Conservation (phyloP, 2,113 vertebrate genomes). For the Megatriorchis doriae region DNA sequence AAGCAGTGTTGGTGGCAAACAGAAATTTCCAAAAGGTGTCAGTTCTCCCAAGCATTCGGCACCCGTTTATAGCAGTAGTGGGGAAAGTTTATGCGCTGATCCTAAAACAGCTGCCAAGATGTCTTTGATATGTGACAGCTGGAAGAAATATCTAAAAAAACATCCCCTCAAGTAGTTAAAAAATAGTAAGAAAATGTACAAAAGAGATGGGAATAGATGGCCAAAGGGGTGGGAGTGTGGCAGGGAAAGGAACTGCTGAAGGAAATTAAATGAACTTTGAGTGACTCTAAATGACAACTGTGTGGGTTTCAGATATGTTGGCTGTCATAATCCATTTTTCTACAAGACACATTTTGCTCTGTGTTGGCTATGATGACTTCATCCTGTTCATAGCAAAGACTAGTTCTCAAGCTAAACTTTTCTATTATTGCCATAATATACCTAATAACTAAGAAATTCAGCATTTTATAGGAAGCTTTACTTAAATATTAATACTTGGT, state of each 20-base stretch:
- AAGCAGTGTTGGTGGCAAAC: background rate
- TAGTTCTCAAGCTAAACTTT: background rate
- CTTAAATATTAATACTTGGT: background rate
- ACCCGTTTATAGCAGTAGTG: background rate
- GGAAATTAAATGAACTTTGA: background rate
- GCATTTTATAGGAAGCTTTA: background rate
- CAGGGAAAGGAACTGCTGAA: background rate
- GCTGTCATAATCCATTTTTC: background rate
- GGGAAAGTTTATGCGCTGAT: background rate
- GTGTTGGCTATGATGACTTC: background rate
- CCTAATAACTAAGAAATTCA: background rate
- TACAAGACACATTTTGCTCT: background rate
- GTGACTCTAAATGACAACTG: background rate
- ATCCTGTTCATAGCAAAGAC: background rate
- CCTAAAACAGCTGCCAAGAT: conserved; percentile 23
- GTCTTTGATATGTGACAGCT: conserved; percentile 22
- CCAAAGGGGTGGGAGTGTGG: background rate
- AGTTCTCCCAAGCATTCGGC: background rate
- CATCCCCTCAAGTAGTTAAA: background rate
- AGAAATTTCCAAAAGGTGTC: background rate
- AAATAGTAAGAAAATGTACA: background rate
- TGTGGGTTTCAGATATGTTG: background rate
- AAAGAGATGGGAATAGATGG: background rate
- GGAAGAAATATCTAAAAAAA: conserved; percentile 1
- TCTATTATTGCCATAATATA: background rate